A percentile compares a stretch with the other conserved stretches of the same genome.
Conservation (phyloP, 2,797 vertebrate species). For the Atherinosoma microstoma region DNA sequence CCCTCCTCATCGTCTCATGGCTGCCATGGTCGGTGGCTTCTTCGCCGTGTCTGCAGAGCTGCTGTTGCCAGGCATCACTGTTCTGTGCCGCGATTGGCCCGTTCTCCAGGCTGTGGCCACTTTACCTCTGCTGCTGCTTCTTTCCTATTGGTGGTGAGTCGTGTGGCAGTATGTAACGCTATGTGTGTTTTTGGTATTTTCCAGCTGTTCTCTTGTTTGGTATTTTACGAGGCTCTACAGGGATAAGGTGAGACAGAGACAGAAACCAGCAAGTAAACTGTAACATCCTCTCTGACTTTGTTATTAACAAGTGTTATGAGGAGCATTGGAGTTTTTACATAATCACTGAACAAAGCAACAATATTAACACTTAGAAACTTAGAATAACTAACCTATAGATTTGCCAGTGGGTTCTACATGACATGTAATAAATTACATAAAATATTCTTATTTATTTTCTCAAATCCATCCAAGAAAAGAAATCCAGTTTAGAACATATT, state of each 20-base stretch:
- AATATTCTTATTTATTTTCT: no score
- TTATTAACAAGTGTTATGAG: neutral
- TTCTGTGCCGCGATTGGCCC: constrained; percentile 86
- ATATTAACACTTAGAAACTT: no score
- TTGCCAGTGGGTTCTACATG: no score
- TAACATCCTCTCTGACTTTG: neutral
- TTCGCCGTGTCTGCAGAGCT: constrained; percentile 88
- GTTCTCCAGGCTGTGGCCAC: constrained; percentile 89
- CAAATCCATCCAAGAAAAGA: no score
- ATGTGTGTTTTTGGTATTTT: neutral
- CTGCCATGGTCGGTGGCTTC: constrained; percentile 86
- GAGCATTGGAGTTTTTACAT: neutral
- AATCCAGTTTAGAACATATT: no score
- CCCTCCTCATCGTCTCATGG: constrained; percentile 85
- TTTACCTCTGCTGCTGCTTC: constrained; percentile 83
- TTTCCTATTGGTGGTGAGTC: constrained; percentile 91
- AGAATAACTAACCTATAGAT: no score
- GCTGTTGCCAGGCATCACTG: constrained; percentile 86
- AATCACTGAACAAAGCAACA: neutral
- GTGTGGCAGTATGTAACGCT: neutral
- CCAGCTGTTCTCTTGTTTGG: neutral
- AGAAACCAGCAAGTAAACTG: neutral
- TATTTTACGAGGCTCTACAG: neutral
- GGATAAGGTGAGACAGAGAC: neutral
- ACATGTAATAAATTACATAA: no score